These are phyloP conservation scores for Lepidurus packardi DNA, from an alignment of 1,140 invertebrate genomes.

Conservation along the genomic window DNA sequence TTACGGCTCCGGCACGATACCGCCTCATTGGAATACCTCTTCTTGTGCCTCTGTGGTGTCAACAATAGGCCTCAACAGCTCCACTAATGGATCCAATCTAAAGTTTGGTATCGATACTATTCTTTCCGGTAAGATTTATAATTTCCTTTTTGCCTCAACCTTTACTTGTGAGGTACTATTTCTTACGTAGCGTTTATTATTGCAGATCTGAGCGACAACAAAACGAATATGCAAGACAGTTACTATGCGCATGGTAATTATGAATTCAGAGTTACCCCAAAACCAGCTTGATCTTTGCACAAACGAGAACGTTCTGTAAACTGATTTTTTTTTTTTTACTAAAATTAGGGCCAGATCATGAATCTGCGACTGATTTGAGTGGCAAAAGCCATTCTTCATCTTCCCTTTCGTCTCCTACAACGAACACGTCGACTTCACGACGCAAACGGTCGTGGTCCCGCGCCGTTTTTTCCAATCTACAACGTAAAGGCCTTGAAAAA, in stretches of 20 bases:
- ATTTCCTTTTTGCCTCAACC: no score
- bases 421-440: constrained; percentile 7
- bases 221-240: neutral
- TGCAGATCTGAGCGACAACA: neutral
- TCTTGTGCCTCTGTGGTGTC: neutral
- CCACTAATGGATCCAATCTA: neutral
- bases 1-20: neutral
- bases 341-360: neutral
- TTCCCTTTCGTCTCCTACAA: neutral
- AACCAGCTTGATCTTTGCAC: no score
- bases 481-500: constrained; percentile 57
- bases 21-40: neutral
- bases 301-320: neutral
- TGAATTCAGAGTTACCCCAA: neutral
- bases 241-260: neutral
- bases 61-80: neutral
- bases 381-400: neutral
- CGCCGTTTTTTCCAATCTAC: constrained; percentile 69
- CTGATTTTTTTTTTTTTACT: no score
- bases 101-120: neutral
- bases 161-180: neutral
- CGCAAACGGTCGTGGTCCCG: constrained; percentile 85
- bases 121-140: neutral
- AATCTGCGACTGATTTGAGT: neutral
- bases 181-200: neutral